Evolutionary conservation across 2,888 invertebrate species (phyloP), one percentile per base, ranked within the genome.

Genomic region (Spisula subtruncata): DNA sequence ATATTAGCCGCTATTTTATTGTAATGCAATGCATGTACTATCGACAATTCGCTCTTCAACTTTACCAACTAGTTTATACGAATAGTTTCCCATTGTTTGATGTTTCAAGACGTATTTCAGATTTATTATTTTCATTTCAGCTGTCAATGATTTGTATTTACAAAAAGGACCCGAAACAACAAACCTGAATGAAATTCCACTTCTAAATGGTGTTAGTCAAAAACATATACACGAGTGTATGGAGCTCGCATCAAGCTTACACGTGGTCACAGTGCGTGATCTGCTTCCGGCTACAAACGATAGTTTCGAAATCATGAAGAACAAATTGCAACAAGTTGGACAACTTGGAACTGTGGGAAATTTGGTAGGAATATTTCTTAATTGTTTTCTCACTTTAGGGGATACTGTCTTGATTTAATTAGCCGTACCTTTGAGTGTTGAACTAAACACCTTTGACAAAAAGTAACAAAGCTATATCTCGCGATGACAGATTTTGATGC

Each of bases 201-300:
- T 95, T 41, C 83, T 94, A 41, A 88, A 89, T 20, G 95, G 95
- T 20, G 93, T 95, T 83, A 93, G 92, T 81, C 93, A 94, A n/a
- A 93, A 92, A 48, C 95, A 95, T 83, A 92, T 95, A 51, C 92
- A 93, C 14, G 95, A 94, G 41, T 95, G 95, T 84, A 90, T 93
- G 18, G 91, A 93, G 82, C 86, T 95, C 81, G 93, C 92, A 6
- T 92, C 93, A n/a, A 92, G 93, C 48, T 83, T 94, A 41, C 93
- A 93, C 79, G 91, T 95, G 48, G 86, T 95, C 29, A 92, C 93
- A n/a, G 91, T 95, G 10, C 89, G 93, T 25, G 95, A 95, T 60
- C 90, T 95, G 20, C 90, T 95, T 18, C 95, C 95, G 32, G 95
- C 95, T 10, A 92, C 89, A n/a, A 81, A 88, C 2, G 93, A 92